A percentile compares a stretch with the other conserved stretches of the same genome.
Evolutionary conservation across 2,113 vertebrate species (phyloP).

Genomic region (Herpetotheres cachinnans): DNA sequence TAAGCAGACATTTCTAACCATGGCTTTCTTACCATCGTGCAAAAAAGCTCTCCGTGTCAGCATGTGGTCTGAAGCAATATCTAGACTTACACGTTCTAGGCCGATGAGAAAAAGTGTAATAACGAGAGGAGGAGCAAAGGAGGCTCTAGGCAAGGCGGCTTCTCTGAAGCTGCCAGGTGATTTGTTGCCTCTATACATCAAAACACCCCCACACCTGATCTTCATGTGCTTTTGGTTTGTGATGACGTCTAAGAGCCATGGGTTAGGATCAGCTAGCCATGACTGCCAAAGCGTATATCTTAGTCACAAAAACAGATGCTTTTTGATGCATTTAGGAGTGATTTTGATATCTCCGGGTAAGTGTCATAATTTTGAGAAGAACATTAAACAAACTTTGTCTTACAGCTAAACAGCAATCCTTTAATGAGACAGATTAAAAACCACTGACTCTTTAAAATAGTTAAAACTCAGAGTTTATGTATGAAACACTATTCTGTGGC

Average conservation of each 20-base stretch:
- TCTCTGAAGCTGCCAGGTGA: neutral
- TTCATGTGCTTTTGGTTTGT: neutral
- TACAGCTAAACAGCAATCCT: neutral
- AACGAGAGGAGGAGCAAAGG: neutral
- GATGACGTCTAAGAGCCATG: neutral
- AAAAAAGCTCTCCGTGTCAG: neutral
- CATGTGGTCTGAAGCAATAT: slow-evolving; percentile 37
- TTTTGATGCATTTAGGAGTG: neutral
- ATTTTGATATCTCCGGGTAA: neutral
- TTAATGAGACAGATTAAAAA: neutral
- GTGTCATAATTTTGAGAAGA: neutral
- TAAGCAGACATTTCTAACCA: neutral
- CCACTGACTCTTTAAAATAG: neutral
- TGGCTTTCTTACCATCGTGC: neutral
- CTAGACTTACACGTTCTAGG: slow-evolving; percentile 15
- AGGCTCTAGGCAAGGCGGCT: neutral
- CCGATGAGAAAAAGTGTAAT: neutral
- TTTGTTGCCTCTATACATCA: neutral
- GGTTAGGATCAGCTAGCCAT: neutral
- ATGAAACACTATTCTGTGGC: neutral
- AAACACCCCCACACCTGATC: neutral
- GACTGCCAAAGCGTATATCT: neutral
- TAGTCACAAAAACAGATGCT: neutral
- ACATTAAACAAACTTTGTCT: neutral
- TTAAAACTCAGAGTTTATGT: neutral